Evolutionary conservation across 2,888 invertebrate genomes (phyloP), one percentile per base, ranked within the genome.

Genomic region (Imbricaverruca yamaguchii): DNA sequence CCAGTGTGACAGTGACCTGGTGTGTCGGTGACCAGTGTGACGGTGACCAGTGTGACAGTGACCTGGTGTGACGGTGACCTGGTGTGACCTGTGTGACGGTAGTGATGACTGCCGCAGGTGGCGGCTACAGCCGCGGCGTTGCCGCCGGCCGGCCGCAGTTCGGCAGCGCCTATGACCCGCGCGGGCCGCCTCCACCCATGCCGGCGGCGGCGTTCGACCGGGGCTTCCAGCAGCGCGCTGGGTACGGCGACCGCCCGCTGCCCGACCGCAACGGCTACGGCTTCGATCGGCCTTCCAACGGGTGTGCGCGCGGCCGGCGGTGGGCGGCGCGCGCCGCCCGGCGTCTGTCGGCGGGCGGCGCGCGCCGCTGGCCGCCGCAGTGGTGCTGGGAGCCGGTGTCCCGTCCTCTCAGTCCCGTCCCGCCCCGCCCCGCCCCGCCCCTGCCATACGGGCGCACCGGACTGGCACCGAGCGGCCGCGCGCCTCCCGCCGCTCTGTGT

Each of bases 131-230:
- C 12, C 69, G 69, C 13, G 69, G 69, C 39, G 69, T 39, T 9
- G 69, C 69, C 13, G 39, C 69, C 13, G 69, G 69, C 39, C 69
- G 69, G 69, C 69, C 69, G 12, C 21, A 8, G 21, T 69, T 69
- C 56, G 56, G 53, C 53, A 53, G 74, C n/a, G 55, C 9, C 21
- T 77, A 55, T n/a, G 77, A 77, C 77, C 77, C 56, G 77, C 77
- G 77, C 77, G 77, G 77, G n/a, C 77, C 77, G 77, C 77, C 77
- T 55, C 77, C 77, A 10, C 55, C 77, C 4, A 56, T 77, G 77
- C 77, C 77, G 56, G 39, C 74, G 56, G 39, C 74, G 11, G 21
- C 13, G 13, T 74, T 74, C 53, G 53, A 67, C 9, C 74, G 53
- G 25, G 74, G 65, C 23, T 65, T 65, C 65, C 15, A 23, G 23